phyloP scores from a whole-genome alignment of 2,113 vertebrate species.

The Rousettus leschenaultii region DNA sequence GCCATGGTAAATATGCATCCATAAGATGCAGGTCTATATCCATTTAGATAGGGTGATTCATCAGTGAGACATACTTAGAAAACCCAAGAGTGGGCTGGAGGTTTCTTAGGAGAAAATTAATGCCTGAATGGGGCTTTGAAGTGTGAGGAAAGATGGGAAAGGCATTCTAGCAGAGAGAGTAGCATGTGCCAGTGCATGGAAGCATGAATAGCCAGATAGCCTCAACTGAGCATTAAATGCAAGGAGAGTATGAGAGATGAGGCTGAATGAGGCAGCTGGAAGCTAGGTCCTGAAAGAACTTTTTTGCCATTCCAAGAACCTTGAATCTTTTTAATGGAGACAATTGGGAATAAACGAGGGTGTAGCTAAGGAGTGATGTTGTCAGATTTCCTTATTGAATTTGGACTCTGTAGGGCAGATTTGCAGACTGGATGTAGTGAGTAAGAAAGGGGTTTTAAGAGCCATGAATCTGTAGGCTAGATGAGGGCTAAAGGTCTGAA shows the following conservation, averaged over 20 bases:
- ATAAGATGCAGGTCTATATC: not conserved
- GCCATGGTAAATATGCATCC: not conserved
- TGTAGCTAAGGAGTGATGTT: not conserved
- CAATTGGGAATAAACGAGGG: not conserved
- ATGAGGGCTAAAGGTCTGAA: not conserved
- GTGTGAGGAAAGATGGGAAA: not conserved
- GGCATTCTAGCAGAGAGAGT: not conserved
- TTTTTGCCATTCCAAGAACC: not conserved
- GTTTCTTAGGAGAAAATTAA: not conserved
- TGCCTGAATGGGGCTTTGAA: not conserved
- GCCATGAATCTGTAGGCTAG: not conserved
- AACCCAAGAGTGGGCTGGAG: not conserved
- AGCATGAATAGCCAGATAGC: not conserved
- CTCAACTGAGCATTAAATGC: not conserved
- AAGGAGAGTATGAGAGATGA: not conserved
- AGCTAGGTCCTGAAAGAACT: not conserved
- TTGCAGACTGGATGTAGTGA: not conserved
- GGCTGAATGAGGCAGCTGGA: not conserved
- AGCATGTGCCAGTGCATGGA: not conserved
- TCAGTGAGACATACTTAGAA: not conserved
- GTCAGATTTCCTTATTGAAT: not conserved
- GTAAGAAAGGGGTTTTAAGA: not conserved
- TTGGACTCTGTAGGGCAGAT: not conserved
- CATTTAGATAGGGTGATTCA: not conserved
- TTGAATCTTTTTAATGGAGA: not conserved